A percentile compares a stretch with the other conserved stretches of the same genome.
Evolutionary conservation across 2,888 invertebrate species (phyloP).

Genomic region (Melolontha melolontha): DNA sequence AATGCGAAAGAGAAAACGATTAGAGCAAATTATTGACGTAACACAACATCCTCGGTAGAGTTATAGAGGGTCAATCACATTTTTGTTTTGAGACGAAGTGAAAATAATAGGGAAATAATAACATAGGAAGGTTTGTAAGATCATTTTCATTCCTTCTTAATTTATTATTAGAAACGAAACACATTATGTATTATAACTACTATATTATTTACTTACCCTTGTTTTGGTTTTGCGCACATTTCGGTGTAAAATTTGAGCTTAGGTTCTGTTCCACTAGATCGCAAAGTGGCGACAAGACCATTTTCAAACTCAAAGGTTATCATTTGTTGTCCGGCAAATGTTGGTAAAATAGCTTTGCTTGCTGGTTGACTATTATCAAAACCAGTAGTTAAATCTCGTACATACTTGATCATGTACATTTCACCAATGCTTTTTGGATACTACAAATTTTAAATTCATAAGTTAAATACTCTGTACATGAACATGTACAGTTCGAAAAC

Average conservation of each 20-base stretch:
- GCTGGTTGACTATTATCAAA: constrained; percentile 80
- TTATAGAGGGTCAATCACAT: too few species aligned
- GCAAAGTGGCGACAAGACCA: constrained; percentile 87
- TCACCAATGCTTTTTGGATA: constrained; percentile 77
- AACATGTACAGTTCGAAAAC: too few species aligned
- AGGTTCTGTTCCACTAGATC: constrained; percentile 98
- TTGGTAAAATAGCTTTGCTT: constrained; percentile 77
- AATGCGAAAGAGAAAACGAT: too few species aligned
- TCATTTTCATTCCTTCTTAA: too few species aligned
- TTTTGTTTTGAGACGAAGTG: too few species aligned
- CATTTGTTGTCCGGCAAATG: constrained; percentile 84
- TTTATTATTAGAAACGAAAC: too few species aligned
- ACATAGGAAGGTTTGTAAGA: too few species aligned
- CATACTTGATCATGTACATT: constrained; percentile 74
- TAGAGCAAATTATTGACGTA: too few species aligned
- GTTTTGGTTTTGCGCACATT: constrained; percentile 76
- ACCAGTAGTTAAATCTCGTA: constrained; percentile 93
- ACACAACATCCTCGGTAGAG: too few species aligned
- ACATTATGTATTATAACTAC: too few species aligned
- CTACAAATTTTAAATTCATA: constrained; percentile 67
- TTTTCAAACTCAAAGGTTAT: constrained; percentile 92
- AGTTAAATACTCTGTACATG: too few species aligned
- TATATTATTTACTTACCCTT: constrained; percentile 67
- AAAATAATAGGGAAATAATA: too few species aligned
- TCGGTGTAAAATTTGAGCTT: constrained; percentile 99